These are phyloP conservation scores for Hemistola chrysoprasaria DNA, from an alignment of 2,888 invertebrate species.

Conservation along the genomic window DNA sequence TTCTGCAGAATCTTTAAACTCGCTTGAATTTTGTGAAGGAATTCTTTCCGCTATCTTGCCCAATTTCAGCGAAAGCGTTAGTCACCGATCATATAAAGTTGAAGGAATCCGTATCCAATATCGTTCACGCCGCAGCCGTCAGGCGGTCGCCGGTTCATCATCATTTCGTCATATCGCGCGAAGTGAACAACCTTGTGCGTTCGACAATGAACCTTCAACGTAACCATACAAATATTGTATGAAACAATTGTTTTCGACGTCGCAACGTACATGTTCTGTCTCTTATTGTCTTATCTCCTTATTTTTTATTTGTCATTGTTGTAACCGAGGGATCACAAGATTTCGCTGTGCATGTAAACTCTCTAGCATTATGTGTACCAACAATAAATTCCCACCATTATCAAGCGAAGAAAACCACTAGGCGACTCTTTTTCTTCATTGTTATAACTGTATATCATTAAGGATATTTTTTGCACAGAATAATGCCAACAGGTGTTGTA, in stretches of 20 bases:
- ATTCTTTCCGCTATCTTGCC: constrained; percentile 26
- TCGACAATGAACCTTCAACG: constrained; percentile 49
- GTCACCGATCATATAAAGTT: constrained; percentile 22
- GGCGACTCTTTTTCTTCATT: constrained; percentile 27
- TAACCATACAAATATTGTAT: constrained; percentile 34
- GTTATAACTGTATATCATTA: constrained; percentile 15
- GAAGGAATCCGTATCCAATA: constrained; percentile 31
- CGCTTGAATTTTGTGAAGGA: constrained; percentile 3
- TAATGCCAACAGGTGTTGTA: constrained; percentile 13
- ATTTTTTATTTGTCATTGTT: constrained; percentile 20
- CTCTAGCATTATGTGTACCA: constrained; percentile 43
- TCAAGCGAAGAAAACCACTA: constrained; percentile 32
- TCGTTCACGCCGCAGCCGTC: constrained; percentile 33
- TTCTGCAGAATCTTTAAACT: not conserved
- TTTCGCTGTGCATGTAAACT: constrained; percentile 27
- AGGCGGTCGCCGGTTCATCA: constrained; percentile 12
- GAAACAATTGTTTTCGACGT: constrained; percentile 40
- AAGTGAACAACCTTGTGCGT: constrained; percentile 48
- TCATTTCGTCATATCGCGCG: constrained; percentile 37
- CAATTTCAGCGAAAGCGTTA: constrained; percentile 20
- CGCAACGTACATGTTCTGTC: constrained; percentile 17
- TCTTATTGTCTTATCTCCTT: constrained; percentile 14
- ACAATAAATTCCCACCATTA: constrained; percentile 52
- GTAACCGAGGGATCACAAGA: constrained; percentile 30
- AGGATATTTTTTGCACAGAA: constrained; percentile 10